Conservation (phyloP, 2,797 vertebrate species). For the Brachyrhaphis roseni region DNA sequence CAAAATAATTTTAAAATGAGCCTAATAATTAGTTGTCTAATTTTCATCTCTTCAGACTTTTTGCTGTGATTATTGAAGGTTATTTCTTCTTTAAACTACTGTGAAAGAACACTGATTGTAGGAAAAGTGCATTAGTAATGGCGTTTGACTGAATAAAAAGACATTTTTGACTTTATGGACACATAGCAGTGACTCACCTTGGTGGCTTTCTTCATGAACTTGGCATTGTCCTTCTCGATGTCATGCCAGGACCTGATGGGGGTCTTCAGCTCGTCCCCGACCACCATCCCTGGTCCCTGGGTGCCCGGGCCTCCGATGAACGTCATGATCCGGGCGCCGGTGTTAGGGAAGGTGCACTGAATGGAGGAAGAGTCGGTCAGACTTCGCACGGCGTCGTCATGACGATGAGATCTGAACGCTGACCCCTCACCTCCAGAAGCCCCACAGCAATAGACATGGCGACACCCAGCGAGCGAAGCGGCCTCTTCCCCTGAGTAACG, state of each 20-base stretch:
- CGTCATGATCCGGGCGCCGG: slow-evolving; percentile 94
- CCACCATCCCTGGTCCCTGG: slow-evolving; percentile 97
- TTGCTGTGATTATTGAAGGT: background rate
- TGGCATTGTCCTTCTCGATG: slow-evolving; percentile 97
- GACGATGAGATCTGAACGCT: no score
- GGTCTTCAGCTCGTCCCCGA: slow-evolving; percentile 93
- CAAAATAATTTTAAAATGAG: no score
- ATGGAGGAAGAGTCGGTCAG: slow-evolving; percentile 5
- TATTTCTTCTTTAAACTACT: background rate
- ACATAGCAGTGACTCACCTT: slow-evolving; percentile 81
- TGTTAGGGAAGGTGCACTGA: slow-evolving; percentile 96
- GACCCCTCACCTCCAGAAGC: slow-evolving; percentile 87
- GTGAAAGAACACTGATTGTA: background rate
- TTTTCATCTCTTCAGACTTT: background rate
- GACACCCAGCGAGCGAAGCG: slow-evolving; percentile 92
- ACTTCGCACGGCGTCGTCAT: background rate
- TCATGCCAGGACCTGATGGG: slow-evolving; percentile 98
- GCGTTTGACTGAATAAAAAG: background rate
- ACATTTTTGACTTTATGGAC: background rate
- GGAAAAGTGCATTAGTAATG: background rate
- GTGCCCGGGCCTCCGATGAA: slow-evolving; percentile 95
- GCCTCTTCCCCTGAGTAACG: slow-evolving; percentile 93
- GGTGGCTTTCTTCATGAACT: slow-evolving; percentile 95
- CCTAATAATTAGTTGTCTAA: background rate
- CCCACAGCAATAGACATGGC: slow-evolving; percentile 96